These are phyloP conservation scores for Takifugu bimaculatus DNA, from an alignment of 2,113 vertebrate species.

Conservation along the genomic window DNA sequence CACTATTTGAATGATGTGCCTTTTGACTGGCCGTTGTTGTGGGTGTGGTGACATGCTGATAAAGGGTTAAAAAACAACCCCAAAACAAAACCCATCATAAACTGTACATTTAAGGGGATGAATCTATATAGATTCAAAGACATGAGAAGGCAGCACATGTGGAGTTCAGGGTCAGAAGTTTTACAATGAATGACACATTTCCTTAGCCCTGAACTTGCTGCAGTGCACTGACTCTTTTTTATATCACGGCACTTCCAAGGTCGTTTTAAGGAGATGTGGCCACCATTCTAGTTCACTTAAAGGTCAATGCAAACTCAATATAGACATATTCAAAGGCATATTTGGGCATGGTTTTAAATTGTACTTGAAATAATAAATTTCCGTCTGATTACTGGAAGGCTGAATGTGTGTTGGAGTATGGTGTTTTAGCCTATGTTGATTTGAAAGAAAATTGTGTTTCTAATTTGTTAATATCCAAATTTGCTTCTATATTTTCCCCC, in stretches of 20 bases:
- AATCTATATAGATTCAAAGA: background rate
- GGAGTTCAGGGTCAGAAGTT: too few species aligned
- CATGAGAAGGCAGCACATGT: background rate
- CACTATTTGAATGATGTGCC: conserved; percentile 33
- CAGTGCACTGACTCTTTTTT: conserved; percentile 11
- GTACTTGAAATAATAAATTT: conserved; percentile 28
- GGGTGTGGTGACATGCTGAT: conserved; percentile 15
- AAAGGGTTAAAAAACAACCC: background rate
- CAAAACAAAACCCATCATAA: background rate
- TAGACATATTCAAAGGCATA: background rate
- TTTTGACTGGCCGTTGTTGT: conserved; percentile 36
- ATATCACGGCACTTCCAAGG: conserved; percentile 33
- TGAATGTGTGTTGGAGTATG: too few species aligned
- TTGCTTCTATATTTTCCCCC: too few species aligned
- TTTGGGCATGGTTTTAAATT: conserved; percentile 30
- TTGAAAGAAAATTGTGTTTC: too few species aligned
- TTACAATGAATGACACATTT: background rate
- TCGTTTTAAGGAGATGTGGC: background rate
- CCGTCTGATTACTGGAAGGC: conserved; percentile 3
- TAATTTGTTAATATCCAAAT: too few species aligned
- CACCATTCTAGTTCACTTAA: background rate
- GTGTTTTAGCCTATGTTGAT: too few species aligned
- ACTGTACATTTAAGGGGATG: too few species aligned
- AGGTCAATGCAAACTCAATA: background rate
- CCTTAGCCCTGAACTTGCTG: background rate